Evolutionary conservation across 2,888 invertebrate genomes (phyloP), one percentile per base, ranked within the genome.

Genomic region (Philonicus albiceps): DNA sequence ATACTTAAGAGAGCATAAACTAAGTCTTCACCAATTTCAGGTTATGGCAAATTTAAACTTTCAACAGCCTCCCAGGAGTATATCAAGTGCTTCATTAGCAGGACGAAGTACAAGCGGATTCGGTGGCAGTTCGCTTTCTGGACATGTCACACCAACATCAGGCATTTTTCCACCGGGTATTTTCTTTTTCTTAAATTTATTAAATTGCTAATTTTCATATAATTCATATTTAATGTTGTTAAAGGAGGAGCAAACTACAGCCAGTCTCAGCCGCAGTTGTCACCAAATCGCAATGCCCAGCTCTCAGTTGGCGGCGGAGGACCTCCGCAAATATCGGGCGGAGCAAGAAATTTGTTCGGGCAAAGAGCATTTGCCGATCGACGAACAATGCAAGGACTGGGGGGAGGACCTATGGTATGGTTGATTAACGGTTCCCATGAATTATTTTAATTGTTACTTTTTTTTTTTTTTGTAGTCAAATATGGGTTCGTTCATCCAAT

Each of bases 41-140:
- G 96, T 95, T 95, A 97, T 97, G 97, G 97, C 97, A 94, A 97
- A 97, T 95, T 95, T 97, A 95, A 97, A 97, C 94, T 96, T 97
- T 94, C 96, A 96, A 93, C 96, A 96, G 94, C 95, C 96, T 90
- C 96, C 97, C 93, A 95, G 97, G 94, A 97, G 96, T 94, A 95
- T 97, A 94, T 96, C 96, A 93, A 96, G 96, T 93, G 95, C 94
- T 91, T 95, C 94, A 92, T 94, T 95, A 91, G 94, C 94, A 90
- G 93, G 92, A 89, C 94, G 92, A 94, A 94, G 94, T 93, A 94
- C 94, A 90, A 94, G 94, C 91, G 94, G 93, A 88, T 95, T 95
- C 91, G 94, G 94, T 90, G 94, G 93, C 91, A 94, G 94, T 93
- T 94, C 95, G 90, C 93, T 95, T 91, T 94, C 95, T 90, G 96